Base-by-base conservation (phyloP, 1,140 invertebrate species). In the Magallana angulata region DNA sequence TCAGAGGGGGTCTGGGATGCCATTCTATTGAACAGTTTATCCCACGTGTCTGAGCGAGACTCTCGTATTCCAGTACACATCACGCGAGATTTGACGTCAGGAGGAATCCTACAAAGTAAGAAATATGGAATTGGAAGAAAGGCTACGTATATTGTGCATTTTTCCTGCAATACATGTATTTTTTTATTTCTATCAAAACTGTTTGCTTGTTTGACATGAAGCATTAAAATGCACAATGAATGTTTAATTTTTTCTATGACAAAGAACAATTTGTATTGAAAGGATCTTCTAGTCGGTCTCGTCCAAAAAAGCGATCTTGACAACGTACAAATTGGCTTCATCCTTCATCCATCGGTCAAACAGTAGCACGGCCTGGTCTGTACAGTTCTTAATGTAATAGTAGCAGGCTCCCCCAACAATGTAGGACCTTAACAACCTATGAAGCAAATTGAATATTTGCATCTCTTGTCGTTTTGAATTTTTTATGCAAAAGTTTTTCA, bases 41-140 rank as follows among this genome's bases (percentile, higher is more conserved):
- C 80, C 87, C 87, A 88, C 2, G 62, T 84, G 4, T 82, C 84
- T 1, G 58, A 68, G 36, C 58, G 68, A 11, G 83, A 57, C 48
- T 85, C 68, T 30, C 62, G 58, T 1, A 88, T 58, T 18, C 80
- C 71, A 16, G 87, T 88, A 68, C 87, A 88, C 8, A 85, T 68
- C 12, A 88, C 87, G 7, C 76, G 85, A 58, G 11, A 16, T 88
- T 85, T 85, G 1, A 88, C 68, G 8, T 88, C 87, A 12, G 87
- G 87, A 60, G 57, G 57, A 58, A 84, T 60, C 7, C 82, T 84
- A 24, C 4, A 18, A 24, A 1, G 1, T 12, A 57, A 60, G 59
- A 59, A 62, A 11, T 4, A 57, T 36, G 57, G 18, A 24, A 24
- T 24, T 24, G 18, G 18, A 24, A 24, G 18, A 6, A 36, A 36